Evolutionary conservation across 2,797 vertebrate species (phyloP).

Genomic region (Syngnathus acus): DNA sequence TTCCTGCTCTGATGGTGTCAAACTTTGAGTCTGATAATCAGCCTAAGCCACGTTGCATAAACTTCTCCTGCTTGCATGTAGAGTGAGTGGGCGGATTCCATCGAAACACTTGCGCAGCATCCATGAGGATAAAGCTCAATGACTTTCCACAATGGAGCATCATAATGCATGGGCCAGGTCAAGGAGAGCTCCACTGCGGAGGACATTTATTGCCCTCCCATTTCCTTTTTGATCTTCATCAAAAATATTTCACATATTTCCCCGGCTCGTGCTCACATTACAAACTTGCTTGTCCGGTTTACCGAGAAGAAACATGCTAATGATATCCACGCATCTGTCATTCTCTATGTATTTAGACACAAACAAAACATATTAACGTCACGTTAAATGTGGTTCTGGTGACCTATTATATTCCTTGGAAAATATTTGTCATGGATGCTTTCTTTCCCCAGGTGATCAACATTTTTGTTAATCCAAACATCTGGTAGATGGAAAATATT

Average conservation of each 20-base stretch:
- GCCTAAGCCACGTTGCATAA: constrained; percentile 38
- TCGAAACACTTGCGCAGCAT: constrained; percentile 48
- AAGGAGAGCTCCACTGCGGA: neutral
- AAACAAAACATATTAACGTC: constrained; percentile 15
- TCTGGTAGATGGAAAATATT: neutral
- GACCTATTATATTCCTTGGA: constrained; percentile 55
- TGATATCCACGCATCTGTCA: constrained; percentile 11
- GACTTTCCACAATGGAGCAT: constrained; percentile 27
- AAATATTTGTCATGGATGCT: constrained; percentile 60
- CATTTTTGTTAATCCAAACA: neutral
- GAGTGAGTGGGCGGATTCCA: constrained; percentile 54
- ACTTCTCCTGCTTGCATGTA: constrained; percentile 41
- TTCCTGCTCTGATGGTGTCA: constrained; percentile 64
- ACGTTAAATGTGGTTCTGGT: constrained; percentile 30
- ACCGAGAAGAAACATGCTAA: neutral
- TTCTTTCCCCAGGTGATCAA: constrained; percentile 2
- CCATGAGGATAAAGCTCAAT: constrained; percentile 26
- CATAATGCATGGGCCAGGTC: neutral
- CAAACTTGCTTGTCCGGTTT: constrained; percentile 45
- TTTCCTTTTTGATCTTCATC: neutral
- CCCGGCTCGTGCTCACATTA: neutral
- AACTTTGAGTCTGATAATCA: constrained; percentile 60
- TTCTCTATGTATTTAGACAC: neutral
- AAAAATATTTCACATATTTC: constrained; percentile 33
- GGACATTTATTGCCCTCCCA: neutral